Evolutionary conservation across 2,797 vertebrate species (phyloP).

Genomic region (Parauchenoglanis ngamensis): DNA sequence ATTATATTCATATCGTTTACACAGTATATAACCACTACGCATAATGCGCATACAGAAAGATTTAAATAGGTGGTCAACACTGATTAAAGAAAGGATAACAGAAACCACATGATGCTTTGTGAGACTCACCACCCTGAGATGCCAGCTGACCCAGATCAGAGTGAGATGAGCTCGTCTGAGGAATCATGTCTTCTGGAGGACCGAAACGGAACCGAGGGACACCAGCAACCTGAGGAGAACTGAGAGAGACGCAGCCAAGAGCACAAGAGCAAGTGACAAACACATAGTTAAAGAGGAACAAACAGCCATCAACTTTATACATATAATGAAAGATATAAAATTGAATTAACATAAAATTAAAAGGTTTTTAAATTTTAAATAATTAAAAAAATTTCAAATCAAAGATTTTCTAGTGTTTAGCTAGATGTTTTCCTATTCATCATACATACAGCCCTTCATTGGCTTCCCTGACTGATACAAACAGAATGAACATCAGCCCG

Average conservation of each 20-base stretch:
- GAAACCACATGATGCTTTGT: background rate
- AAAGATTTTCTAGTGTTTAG: too few relatives aligned
- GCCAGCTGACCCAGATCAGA: conserved; percentile 95
- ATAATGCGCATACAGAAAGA: background rate
- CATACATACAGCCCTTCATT: background rate
- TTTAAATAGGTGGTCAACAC: background rate
- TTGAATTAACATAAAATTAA: background rate
- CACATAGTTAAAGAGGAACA: background rate
- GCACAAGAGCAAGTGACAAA: background rate
- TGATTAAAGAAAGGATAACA: background rate
- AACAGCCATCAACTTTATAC: background rate
- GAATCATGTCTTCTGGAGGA: conserved; percentile 91
- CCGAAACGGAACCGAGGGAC: conserved; percentile 95
- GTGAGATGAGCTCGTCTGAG: conserved; percentile 89
- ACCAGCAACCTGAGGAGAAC: conserved; percentile 95
- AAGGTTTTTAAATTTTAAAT: background rate
- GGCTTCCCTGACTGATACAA: background rate
- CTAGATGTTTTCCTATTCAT: background rate
- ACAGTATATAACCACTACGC: background rate
- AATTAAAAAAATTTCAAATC: too few relatives aligned
- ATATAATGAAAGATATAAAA: background rate
- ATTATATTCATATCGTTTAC: background rate
- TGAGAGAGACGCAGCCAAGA: conserved; percentile 53
- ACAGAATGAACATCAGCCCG: background rate
- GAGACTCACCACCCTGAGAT: conserved; percentile 90